Conservation (phyloP, 2,888 invertebrate genomes). For the Synergus laeviventris region DNA sequence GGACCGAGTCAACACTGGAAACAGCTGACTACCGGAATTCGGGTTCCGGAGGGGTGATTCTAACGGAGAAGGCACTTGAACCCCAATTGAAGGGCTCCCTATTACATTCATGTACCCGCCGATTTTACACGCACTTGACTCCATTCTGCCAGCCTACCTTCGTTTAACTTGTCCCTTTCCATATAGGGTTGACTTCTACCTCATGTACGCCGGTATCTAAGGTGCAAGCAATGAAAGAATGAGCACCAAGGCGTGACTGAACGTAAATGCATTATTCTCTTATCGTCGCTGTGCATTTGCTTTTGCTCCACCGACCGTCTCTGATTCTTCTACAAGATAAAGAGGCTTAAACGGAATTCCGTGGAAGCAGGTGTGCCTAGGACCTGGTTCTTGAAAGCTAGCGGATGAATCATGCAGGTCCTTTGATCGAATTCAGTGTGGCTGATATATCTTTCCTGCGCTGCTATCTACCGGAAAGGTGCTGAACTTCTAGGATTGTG, state of each 20-base stretch:
- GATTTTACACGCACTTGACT: conserved; percentile 82
- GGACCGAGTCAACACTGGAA: conserved; percentile 59
- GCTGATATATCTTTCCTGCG: not conserved
- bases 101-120: conserved; percentile 71
- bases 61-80: conserved; percentile 67
- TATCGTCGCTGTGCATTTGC: conserved; percentile 42
- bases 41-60: conserved; percentile 71
- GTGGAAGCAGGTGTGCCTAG: conserved; percentile 20
- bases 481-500: not conserved
- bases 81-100: conserved; percentile 71
- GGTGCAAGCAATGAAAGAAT: conserved; percentile 38
- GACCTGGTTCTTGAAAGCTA: not conserved
- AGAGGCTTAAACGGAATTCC: conserved; percentile 37
- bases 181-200: conserved; percentile 35
- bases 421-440: not conserved
- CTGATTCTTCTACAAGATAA: conserved; percentile 48
- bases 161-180: conserved; percentile 45
- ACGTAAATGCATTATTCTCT: conserved; percentile 47
- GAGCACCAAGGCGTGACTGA: conserved; percentile 51
- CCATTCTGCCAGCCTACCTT: conserved; percentile 70
- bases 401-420: conserved; percentile 11
- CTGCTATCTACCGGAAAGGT: conserved; percentile 15
- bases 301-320: conserved; percentile 42
- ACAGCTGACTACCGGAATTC: conserved; percentile 74
- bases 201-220: conserved; percentile 43